Conservation (phyloP, 2,888 invertebrate genomes). For the Bhutanitis thaidina region DNA sequence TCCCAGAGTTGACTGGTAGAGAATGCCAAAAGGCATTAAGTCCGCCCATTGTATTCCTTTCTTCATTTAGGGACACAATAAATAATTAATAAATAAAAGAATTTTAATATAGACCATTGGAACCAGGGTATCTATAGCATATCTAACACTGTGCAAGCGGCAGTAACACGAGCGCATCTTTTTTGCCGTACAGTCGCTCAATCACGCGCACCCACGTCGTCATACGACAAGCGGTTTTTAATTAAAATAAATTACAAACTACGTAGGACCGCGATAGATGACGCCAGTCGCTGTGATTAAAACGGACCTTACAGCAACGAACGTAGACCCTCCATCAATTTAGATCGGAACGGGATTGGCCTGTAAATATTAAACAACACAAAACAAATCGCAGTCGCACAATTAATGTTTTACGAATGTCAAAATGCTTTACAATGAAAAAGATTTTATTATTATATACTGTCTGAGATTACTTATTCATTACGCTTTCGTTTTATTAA, state of each 20-base stretch:
- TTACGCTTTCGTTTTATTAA: too few relatives aligned
- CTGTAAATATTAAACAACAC: not conserved
- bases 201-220: constrained; percentile 45
- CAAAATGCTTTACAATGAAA: too few relatives aligned
- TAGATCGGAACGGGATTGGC: not conserved
- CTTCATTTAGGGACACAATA: too few relatives aligned
- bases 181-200: constrained; percentile 38
- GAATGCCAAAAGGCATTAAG: too few relatives aligned
- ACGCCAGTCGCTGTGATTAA: constrained; percentile 43
- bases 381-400: not conserved
- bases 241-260: constrained; percentile 54
- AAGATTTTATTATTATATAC: too few relatives aligned
- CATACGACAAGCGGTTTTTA: constrained; percentile 34
- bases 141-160: constrained; percentile 31
- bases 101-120: not conserved
- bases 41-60: too few relatives aligned
- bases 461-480: too few relatives aligned
- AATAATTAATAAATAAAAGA: too few relatives aligned
- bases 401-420: not conserved
- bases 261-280: constrained; percentile 35
- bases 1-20: too few relatives aligned
- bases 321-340: constrained; percentile 7
- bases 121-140: constrained; percentile 1
- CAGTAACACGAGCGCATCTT: constrained; percentile 30
- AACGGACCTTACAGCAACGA: constrained; percentile 21